Conservation (phyloP, 2,113 vertebrate genomes). For the Ovibos moschatus region DNA sequence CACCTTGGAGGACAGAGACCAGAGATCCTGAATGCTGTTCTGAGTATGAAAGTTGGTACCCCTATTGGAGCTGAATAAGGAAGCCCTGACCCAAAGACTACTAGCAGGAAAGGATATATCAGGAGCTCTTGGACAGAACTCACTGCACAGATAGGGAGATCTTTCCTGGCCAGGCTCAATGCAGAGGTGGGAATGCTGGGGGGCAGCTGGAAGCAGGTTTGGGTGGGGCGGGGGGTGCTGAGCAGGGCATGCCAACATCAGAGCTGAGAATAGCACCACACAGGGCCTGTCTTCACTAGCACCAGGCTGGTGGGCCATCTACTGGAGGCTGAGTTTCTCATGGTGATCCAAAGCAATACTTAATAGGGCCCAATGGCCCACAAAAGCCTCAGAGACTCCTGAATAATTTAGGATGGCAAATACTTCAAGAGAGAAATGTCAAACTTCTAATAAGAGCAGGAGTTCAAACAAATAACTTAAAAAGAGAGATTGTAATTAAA, state of each 20-base stretch:
- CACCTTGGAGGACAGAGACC: neutral
- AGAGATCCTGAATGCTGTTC: neutral
- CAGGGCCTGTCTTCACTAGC: accelerated
- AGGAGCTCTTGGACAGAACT: neutral
- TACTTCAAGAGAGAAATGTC: neutral
- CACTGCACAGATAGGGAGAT: neutral
- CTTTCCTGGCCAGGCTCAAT: neutral
- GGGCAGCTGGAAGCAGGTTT: neutral
- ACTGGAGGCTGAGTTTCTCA: accelerated
- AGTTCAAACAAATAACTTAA: neutral
- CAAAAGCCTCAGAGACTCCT: neutral
- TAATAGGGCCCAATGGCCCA: too few species aligned
- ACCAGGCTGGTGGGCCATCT: accelerated
- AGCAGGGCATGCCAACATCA: neutral
- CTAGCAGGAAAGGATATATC: neutral
- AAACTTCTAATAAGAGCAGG: neutral
- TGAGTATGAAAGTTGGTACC: neutral
- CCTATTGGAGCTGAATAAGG: neutral
- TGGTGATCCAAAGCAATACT: neutral
- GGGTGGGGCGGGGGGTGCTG: neutral
- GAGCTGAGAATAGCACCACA: neutral
- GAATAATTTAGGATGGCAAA: neutral
- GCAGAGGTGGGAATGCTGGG: neutral
- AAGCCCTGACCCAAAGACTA: neutral
- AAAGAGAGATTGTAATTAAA: neutral